Percentiles rank a stretch among this genome's conserved stretches.
phyloP scores from a whole-genome alignment of 2,113 vertebrate species.

The Centropristis striata region DNA sequence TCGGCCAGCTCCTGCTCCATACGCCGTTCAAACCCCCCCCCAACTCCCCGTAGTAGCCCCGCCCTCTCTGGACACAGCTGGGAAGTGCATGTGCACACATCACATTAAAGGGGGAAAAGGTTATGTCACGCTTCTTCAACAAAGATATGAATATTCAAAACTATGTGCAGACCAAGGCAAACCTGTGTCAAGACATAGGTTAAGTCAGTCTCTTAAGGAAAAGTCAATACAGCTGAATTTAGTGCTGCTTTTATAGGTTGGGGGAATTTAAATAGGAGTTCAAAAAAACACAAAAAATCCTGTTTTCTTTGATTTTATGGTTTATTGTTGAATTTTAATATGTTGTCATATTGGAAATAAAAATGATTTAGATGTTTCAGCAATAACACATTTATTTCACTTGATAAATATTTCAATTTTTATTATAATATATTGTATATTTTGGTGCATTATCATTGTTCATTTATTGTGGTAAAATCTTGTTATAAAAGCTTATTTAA shows the following conservation, averaged over 20 bases:
- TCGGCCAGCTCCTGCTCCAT: conserved; percentile 83
- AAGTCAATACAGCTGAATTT: conserved; percentile 38
- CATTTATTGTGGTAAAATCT: not conserved
- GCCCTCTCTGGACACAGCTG: conserved; percentile 83
- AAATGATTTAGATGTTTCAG: not conserved
- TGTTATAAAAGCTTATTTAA: too few species aligned
- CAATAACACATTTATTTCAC: not conserved
- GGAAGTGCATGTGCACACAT: conserved; percentile 82
- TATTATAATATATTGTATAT: conserved; percentile 7
- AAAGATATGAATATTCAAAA: conserved; percentile 83
- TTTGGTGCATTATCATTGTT: not conserved
- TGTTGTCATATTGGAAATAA: not conserved
- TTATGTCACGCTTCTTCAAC: conserved; percentile 83
- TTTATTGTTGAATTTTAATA: conserved; percentile 6
- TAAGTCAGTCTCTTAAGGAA: conserved; percentile 42
- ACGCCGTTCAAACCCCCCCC: conserved; percentile 71
- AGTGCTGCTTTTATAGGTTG: conserved; percentile 27
- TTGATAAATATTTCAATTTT: not conserved
- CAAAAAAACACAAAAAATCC: not conserved
- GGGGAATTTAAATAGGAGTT: conserved; percentile 10
- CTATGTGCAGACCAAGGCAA: conserved; percentile 36
- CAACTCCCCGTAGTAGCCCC: conserved; percentile 65
- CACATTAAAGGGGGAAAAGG: conserved; percentile 83
- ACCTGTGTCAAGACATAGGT: conserved; percentile 62
- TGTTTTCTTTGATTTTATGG: not conserved